phyloP scores from a whole-genome alignment of 2,797 vertebrate species.

The Platalea minor region DNA sequence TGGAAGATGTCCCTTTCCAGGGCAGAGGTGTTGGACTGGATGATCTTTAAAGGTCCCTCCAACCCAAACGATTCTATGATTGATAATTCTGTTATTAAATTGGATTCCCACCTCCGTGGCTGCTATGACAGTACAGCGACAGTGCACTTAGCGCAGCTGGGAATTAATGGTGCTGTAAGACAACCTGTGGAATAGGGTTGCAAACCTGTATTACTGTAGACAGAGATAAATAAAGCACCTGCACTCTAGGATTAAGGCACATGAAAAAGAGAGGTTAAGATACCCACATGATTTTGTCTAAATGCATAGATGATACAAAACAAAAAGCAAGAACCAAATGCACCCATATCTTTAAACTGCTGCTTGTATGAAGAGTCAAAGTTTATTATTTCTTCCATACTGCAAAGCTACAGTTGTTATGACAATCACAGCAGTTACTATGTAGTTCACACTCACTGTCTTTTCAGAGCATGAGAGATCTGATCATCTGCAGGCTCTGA shows the following conservation, averaged over 20 bases:
- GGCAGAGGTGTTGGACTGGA: not conserved
- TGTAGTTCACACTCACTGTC: rapidly evolving
- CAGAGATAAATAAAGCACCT: not conserved
- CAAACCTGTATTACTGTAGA: not conserved
- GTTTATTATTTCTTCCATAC: not conserved
- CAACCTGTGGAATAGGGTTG: not conserved
- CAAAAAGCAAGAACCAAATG: not conserved
- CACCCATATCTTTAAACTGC: not conserved
- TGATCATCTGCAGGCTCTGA: not conserved
- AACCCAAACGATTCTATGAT: not conserved
- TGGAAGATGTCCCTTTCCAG: not conserved
- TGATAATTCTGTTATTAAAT: not conserved
- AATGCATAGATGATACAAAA: not conserved
- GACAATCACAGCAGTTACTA: not conserved
- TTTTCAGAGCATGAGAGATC: not conserved
- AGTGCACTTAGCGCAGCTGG: not conserved
- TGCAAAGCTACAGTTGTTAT: not conserved
- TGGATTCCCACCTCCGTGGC: not conserved
- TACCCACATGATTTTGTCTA: not conserved
- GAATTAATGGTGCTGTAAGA: not conserved
- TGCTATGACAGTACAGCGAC: not conserved
- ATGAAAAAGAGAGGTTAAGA: not conserved
- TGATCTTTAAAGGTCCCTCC: not conserved
- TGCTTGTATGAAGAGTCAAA: not conserved
- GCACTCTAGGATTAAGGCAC: not conserved